phyloP scores from a whole-genome alignment of 2,113 vertebrate species.

The Myotis brandtii region DNA sequence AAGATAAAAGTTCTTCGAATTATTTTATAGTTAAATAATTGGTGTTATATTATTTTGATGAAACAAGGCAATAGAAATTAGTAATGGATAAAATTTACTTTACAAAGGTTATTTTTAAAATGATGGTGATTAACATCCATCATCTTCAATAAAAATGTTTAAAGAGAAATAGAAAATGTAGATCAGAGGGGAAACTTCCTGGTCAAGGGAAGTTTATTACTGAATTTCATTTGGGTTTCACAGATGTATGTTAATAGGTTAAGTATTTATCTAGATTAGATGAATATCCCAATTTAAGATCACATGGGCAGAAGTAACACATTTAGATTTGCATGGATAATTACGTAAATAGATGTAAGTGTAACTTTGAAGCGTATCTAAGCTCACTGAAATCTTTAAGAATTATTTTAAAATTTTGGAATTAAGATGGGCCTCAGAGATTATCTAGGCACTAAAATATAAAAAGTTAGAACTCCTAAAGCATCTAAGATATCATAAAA shows the following conservation, averaged over 20 bases:
- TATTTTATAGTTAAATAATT: background rate
- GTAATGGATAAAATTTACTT: background rate
- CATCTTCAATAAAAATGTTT: background rate
- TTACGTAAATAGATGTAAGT: background rate
- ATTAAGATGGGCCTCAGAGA: background rate
- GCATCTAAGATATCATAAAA: background rate
- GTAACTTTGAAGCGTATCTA: background rate
- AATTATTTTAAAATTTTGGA: slow-evolving; percentile 44
- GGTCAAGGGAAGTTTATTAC: background rate
- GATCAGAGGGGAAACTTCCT: background rate
- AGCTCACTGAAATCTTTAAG: background rate
- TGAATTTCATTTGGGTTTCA: background rate
- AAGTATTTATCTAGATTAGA: background rate
- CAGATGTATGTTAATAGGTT: background rate
- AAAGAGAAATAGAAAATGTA: slow-evolving; percentile 25
- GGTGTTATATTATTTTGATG: background rate
- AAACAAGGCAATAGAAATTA: background rate
- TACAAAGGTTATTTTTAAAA: background rate
- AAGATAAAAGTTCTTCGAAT: slow-evolving; percentile 50
- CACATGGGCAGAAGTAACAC: background rate
- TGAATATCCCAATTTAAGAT: background rate
- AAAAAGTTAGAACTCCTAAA: background rate
- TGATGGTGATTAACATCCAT: background rate
- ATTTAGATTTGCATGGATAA: slow-evolving; percentile 14
- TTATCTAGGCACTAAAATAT: background rate